A percentile compares a stretch with the other conserved stretches of the same genome.
Evolutionary conservation across 2,113 vertebrate genomes (phyloP).

Genomic region (Cottus gobio): DNA sequence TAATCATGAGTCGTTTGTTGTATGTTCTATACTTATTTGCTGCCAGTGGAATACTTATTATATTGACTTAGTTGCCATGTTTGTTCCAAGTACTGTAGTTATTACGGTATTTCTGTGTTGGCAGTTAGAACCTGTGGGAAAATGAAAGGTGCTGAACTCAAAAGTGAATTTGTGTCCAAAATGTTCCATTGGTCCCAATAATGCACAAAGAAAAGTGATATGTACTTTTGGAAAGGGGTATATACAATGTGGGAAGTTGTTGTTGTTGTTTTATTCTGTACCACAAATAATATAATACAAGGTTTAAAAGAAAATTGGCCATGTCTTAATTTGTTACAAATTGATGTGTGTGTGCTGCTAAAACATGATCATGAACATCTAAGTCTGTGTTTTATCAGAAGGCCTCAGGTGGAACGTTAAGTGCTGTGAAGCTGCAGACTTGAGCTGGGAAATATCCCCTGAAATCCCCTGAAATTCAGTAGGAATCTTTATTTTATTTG

Average conservation of each 20-base stretch:
- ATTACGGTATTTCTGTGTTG: constrained; percentile 46
- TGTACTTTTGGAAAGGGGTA: constrained; percentile 43
- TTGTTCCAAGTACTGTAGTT: constrained; percentile 45
- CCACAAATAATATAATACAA: constrained; percentile 55
- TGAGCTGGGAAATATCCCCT: too few relatives aligned
- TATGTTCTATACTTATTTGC: constrained; percentile 24
- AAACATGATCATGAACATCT: too few relatives aligned
- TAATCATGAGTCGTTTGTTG: constrained; percentile 10
- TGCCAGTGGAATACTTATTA: constrained; percentile 22
- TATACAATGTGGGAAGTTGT: constrained; percentile 32
- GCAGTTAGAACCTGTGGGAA: constrained; percentile 19
- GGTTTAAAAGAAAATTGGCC: neutral
- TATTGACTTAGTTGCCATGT: constrained; percentile 28
- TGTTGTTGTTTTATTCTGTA: constrained; percentile 42
- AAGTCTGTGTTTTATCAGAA: too few relatives aligned
- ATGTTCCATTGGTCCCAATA: constrained; percentile 26
- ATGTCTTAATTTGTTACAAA: neutral
- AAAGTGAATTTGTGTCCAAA: constrained; percentile 21
- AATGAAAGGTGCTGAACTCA: constrained; percentile 45
- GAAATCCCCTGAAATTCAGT: neutral
- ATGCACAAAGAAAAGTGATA: constrained; percentile 36
- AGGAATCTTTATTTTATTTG: neutral
- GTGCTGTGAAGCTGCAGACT: too few relatives aligned
- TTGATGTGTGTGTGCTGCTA: too few relatives aligned
- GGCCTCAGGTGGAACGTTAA: too few relatives aligned